Conservation (phyloP, 2,888 invertebrate species). For the Neoaliturus tenellus region DNA sequence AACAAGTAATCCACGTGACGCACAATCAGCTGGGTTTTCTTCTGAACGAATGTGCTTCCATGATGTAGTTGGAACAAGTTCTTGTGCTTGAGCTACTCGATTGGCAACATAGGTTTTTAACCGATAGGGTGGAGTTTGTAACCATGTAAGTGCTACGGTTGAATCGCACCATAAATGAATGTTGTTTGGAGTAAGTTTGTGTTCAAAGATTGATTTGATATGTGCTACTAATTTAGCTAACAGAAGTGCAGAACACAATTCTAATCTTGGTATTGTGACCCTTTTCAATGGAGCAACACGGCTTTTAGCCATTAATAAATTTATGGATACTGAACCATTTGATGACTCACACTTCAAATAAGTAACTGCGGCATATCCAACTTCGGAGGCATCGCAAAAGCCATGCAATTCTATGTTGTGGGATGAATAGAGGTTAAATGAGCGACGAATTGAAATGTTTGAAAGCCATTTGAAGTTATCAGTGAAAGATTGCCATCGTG, state of each 20-base stretch:
- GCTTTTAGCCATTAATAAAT: constrained; percentile 50
- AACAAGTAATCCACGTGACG: not conserved
- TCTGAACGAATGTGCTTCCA: not conserved
- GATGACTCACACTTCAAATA: too few relatives aligned
- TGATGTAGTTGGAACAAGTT: not conserved
- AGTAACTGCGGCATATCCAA: constrained; percentile 34
- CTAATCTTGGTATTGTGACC: constrained; percentile 64
- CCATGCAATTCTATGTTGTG: not conserved
- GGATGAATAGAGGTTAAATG: not conserved
- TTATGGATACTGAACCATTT: not conserved
- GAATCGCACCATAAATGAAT: not conserved
- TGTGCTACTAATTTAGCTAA: not conserved
- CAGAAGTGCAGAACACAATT: constrained; percentile 60
- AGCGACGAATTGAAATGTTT: not conserved
- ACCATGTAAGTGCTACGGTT: not conserved
- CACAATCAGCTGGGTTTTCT: not conserved
- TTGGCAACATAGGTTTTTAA: constrained; percentile 4
- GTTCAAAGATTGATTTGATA: not conserved
- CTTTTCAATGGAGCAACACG: constrained; percentile 58
- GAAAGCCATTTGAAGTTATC: not conserved
- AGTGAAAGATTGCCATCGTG: not conserved
- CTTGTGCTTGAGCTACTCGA: not conserved
- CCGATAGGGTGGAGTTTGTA: not conserved
- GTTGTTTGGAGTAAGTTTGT: not conserved
- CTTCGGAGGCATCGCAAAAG: constrained; percentile 46